Evolutionary conservation across 2,888 invertebrate genomes (phyloP), one percentile per base, ranked within the genome.

Genomic region (Cephalotes varians): DNA sequence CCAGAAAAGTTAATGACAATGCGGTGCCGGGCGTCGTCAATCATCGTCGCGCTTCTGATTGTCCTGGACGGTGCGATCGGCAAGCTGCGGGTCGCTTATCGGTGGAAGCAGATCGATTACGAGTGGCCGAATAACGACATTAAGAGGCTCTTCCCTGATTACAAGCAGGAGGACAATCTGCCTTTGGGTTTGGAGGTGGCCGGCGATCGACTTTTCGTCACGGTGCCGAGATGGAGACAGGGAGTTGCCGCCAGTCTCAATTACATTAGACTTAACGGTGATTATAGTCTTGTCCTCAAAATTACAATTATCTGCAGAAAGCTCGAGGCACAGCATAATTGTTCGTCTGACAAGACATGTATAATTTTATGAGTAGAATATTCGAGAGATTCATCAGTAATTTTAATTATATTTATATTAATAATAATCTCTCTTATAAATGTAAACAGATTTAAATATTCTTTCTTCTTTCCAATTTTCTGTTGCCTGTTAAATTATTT

Each of bases 221-320:
- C 97, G 0, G 95, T 97, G 73, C 97, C 97, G 1, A 95, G 97
- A 88, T 97, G 97, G 97, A 96, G 96, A 90, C 92, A 94, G 28
- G 98, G 98, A 12, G 97, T 98, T 31, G 97, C 97, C 0, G 96
- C 97, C 34, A 97, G 97, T 84, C 95, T 98, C 93, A 96, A 96
- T 91, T 97, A 97, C 94, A 96, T 98, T 90, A 96, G 96, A 92
- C 94, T 96, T 89, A 96, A 96, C 95, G 97, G 97, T 97, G 92
- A 95, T 51, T 80, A 40, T n/a, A n/a, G 12, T 54, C 12, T 34
- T 1, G 21, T 34, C 18, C 5, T 51, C 15, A 18, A 18, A 15
- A 51, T 34, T 15, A 10, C 10, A 64, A 40, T 64, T 60, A 12
- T 12, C 1, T 10, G 34, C 18, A 31, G 4, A 34, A 49, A 15